Evolutionary conservation across 30 jellyfish, hydroid and myxozoan species (phyloP).

Genomic region (Clytia hemisphaerica): DNA sequence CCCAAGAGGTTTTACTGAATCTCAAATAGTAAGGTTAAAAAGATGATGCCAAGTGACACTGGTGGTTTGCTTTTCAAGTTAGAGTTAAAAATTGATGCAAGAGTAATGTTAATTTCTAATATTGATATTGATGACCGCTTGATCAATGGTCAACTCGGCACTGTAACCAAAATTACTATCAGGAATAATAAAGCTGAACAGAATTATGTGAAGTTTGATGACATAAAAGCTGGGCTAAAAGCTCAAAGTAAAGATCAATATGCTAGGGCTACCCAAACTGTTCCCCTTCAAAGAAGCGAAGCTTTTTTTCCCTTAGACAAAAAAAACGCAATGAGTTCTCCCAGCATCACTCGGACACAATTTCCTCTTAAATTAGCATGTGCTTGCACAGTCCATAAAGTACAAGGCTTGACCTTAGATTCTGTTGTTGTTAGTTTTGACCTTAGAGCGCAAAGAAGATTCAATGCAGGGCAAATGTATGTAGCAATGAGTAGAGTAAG

Average conservation of each 20-base stretch:
- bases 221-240: constrained; percentile 6
- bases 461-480: constrained; percentile 28
- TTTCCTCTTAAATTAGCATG: constrained; percentile 20
- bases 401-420: constrained; percentile 26
- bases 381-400: constrained; percentile 37
- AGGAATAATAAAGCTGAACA: neutral
- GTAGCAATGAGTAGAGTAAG: constrained; percentile 38
- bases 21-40: neutral
- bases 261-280: neutral
- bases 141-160: constrained; percentile 43
- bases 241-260: neutral
- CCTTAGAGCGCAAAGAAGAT: constrained; percentile 3
- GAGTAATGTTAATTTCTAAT: constrained; percentile 12
- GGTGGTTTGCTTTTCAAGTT: constrained; percentile 13
- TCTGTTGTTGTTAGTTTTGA: constrained; percentile 21
- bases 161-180: neutral
- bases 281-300: constrained; percentile 10
- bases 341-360: constrained; percentile 21
- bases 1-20: constrained; percentile 11
- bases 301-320: neutral
- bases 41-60: constrained; percentile 13
- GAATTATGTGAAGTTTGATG: constrained; percentile 22
- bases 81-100: constrained; percentile 15
- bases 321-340: neutral
- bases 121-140: constrained; percentile 19